Percentiles rank a stretch among this genome's conserved stretches.
Conservation (phyloP, 2,888 invertebrate genomes). For the Tetranychus truncatus region DNA sequence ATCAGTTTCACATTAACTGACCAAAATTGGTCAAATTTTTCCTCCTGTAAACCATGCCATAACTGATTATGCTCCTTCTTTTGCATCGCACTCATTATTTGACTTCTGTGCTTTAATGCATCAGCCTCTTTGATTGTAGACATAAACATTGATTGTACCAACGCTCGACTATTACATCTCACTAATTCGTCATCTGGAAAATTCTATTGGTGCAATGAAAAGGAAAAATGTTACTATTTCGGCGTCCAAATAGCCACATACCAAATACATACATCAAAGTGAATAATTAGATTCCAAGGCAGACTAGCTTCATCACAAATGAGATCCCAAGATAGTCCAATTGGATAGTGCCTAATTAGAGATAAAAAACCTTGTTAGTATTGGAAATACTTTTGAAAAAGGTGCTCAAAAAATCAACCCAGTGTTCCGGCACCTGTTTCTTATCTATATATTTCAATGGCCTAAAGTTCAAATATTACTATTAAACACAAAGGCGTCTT, state of each 20-base stretch:
- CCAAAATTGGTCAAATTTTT: constrained; percentile 99
- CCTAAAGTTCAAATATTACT: too few relatives aligned
- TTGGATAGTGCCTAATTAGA: constrained; percentile 42
- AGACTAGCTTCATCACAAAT: constrained; percentile 48
- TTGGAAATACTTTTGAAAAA: too few relatives aligned
- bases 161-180: constrained; percentile 48
- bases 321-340: constrained; percentile 78
- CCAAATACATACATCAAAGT: constrained; percentile 42
- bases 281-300: constrained; percentile 84
- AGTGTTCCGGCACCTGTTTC: too few relatives aligned
- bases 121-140: constrained; percentile 93
- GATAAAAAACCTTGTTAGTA: neutral
- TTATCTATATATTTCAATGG: too few relatives aligned
- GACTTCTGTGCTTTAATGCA: constrained; percentile 81
- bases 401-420: too few relatives aligned
- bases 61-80: constrained; percentile 90
- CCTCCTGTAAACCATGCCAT: constrained; percentile 82
- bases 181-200: constrained; percentile 79
- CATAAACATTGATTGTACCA: constrained; percentile 82
- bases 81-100: constrained; percentile 73
- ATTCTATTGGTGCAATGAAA: constrained; percentile 41
- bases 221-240: constrained; percentile 26
- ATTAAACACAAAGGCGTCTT: too few relatives aligned
- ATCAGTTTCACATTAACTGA: constrained; percentile 83
- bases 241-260: neutral